Percentiles rank a stretch among this genome's conserved stretches.
These are phyloP conservation scores for Sus cebifrons DNA, from an alignment of 2,797 vertebrate genomes.

Conservation along the genomic window DNA sequence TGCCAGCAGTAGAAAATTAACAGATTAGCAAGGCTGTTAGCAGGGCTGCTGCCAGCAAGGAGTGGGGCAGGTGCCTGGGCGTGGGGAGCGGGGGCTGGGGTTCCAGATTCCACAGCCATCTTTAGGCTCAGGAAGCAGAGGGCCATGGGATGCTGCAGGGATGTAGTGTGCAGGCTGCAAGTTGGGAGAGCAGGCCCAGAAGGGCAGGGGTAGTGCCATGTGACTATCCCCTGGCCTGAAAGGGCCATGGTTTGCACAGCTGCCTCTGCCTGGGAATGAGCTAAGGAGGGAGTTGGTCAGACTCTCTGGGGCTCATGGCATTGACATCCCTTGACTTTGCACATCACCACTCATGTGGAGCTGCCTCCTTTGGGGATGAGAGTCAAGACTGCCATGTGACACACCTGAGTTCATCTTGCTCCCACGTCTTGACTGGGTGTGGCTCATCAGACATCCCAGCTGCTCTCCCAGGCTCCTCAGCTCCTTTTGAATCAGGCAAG, in stretches of 20 bases:
- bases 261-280: neutral
- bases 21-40: constrained; percentile 7
- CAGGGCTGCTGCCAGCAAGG: neutral
- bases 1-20: constrained; percentile 62
- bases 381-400: neutral
- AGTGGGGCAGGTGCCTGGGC: neutral
- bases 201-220: too few relatives aligned
- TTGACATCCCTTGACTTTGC: neutral
- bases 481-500: neutral
- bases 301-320: too few relatives aligned
- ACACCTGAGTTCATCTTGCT: neutral
- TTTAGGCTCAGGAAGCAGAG: neutral
- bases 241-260: neutral
- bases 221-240: neutral
- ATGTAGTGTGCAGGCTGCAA: neutral
- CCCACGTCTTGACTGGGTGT: neutral
- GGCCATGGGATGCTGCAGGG: neutral
- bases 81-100: neutral
- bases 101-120: neutral
- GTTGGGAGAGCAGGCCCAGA: neutral
- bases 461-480: neutral
- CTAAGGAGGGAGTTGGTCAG: neutral
- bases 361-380: neutral
- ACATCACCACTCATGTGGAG: neutral
- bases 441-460: neutral